A percentile compares a stretch with the other conserved stretches of the same genome.
Evolutionary conservation across 2,113 vertebrate species (phyloP).

Genomic region (Tichodroma muraria): DNA sequence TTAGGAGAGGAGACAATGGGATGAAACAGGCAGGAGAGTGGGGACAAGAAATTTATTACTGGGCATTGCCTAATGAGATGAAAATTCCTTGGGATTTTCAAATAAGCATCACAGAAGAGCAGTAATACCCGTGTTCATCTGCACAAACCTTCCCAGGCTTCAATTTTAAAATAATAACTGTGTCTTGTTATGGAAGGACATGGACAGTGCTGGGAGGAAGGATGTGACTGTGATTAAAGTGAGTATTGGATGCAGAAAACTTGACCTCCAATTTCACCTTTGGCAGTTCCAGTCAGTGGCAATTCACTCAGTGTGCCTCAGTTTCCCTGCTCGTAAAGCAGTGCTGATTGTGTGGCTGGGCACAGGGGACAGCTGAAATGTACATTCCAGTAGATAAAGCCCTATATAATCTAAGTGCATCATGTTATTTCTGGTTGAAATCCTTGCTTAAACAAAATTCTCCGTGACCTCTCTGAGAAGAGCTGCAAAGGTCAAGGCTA

Average conservation of each 20-base stretch:
- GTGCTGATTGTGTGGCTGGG: not conserved
- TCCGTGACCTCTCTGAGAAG: not conserved
- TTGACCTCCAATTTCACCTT: slow-evolving; percentile 9
- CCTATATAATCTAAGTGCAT: not conserved
- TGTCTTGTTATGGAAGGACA: slow-evolving; percentile 20
- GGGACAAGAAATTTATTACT: slow-evolving; percentile 33
- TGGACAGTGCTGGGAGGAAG: not conserved
- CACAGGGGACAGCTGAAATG: not conserved
- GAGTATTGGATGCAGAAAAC: not conserved
- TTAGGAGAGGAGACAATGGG: slow-evolving; percentile 24
- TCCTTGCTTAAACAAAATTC: slow-evolving; percentile 36
- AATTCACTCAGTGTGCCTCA: not conserved
- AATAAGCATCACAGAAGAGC: slow-evolving; percentile 4
- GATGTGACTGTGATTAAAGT: not conserved
- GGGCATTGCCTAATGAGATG: slow-evolving; percentile 24
- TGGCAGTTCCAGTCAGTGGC: not conserved
- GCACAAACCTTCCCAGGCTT: slow-evolving; percentile 31
- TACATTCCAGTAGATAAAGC: not conserved
- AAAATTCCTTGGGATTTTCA: slow-evolving; percentile 47
- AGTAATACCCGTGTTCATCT: not conserved
- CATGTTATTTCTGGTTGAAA: not conserved
- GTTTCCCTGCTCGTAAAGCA: not conserved
- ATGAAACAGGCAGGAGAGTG: slow-evolving; percentile 8
- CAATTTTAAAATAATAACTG: slow-evolving; percentile 23
- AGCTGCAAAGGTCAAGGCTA: slow-evolving; percentile 55